Evolutionary conservation across 2,113 vertebrate genomes (phyloP).

Genomic region (Crotalus tigris): DNA sequence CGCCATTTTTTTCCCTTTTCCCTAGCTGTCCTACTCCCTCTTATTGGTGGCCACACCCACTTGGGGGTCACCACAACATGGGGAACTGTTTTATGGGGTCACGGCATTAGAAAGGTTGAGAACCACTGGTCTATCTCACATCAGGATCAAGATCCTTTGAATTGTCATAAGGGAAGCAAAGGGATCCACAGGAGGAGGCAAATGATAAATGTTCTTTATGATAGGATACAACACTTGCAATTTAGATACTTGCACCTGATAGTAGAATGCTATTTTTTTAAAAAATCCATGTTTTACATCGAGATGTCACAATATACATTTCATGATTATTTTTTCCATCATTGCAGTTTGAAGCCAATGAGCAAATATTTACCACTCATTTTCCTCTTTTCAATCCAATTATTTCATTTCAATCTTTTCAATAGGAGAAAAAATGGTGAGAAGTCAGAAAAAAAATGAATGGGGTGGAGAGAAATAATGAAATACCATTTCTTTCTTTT

Average conservation of each 20-base stretch:
- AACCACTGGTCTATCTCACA: neutral
- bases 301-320: neutral
- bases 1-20: no score
- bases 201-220: neutral
- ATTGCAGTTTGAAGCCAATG: neutral
- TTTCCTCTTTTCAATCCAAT: neutral
- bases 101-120: no score
- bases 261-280: neutral
- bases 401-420: neutral
- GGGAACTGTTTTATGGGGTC: no score
- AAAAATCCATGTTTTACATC: neutral
- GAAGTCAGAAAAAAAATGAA: neutral
- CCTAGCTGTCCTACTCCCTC: no score
- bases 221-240: neutral
- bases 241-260: neutral
- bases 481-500: neutral
- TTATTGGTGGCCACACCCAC: no score
- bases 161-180: neutral
- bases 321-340: neutral
- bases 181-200: neutral
- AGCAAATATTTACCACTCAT: neutral
- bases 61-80: no score
- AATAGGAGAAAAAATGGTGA: neutral
- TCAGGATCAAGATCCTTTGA: neutral
- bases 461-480: neutral